Base-by-base conservation (phyloP, 2,888 invertebrate genomes). In the Gastrophysa polygoni region DNA sequence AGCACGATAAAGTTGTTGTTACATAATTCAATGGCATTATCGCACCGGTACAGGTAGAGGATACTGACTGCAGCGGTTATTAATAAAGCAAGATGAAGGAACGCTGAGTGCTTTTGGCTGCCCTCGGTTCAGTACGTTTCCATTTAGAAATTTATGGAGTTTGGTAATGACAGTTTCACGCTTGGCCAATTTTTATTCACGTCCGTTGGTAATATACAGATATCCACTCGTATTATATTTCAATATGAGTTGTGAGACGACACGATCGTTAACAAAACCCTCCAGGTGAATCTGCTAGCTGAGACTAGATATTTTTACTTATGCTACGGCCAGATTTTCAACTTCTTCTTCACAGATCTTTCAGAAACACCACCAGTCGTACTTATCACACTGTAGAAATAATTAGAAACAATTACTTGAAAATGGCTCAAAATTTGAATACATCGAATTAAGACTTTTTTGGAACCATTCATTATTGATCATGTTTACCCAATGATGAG, bases 1-100 rank as follows among this genome's bases (percentile, higher is more conserved):
- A 61, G 49, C 57, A 55, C 57, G 49, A 61, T 61, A 64, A 61
- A 61, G 61, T 54, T 59, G 56, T 59, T 55, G 60, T 57, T 58
- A 64, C 64, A 58, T 64, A 64, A 61, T 64, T 46, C 58, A 64
- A 52, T 57, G 29, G 49, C 61, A 64, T 61, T 64, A 64, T 64
- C 58, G 56, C 49, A 57, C 32, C 55, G 21, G 38, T 55, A 51
- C 58, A n/a, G n/a, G n/a, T n/a, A n/a, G n/a, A n/a, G n/a, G n/a
- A n/a, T n/a, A n/a, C n/a, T n/a, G n/a, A n/a, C 34, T 32, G 54
- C 61, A 46, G 24, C 38, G 58, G 55, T 64, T 64, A 61, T 64
- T 61, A 64, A 61, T 59, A 64, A 61, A 55, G 34, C 20, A 17
- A 21, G 24, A 54, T 54, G 38, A 54, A 51, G 54, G 32, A 58